A percentile compares a stretch with the other conserved stretches of the same genome.
Conservation (phyloP, 2,888 invertebrate genomes). For the Sepioteuthis lessoniana region DNA sequence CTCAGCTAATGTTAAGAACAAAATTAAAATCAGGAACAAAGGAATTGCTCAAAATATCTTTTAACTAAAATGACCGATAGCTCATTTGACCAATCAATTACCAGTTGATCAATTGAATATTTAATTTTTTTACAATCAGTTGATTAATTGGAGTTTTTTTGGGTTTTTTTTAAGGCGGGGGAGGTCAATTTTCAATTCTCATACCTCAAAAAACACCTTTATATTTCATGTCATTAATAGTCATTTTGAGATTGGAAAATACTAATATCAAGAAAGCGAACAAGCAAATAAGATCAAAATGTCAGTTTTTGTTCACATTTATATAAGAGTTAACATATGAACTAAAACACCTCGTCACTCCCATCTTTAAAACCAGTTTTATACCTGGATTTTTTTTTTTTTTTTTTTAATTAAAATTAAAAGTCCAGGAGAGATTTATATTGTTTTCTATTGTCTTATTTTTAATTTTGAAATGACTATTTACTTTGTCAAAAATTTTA, state of each 20-base stretch:
- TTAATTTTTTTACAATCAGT: background rate
- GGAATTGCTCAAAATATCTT: background rate
- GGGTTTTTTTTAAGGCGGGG: background rate
- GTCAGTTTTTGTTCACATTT: background rate
- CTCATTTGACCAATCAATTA: background rate
- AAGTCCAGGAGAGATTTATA: background rate
- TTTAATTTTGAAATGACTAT: background rate
- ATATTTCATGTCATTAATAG: background rate
- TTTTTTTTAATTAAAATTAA: background rate
- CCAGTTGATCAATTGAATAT: background rate
- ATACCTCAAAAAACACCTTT: background rate
- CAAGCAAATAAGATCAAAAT: background rate
- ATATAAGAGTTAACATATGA: background rate
- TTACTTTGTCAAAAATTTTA: background rate
- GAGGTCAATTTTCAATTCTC: background rate
- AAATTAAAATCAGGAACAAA: background rate
- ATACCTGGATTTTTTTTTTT: background rate
- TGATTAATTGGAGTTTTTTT: background rate
- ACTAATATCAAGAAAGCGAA: background rate
- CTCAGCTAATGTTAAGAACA: slow-evolving; percentile 24
- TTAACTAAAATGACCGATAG: background rate
- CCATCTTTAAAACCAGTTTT: background rate
- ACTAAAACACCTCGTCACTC: background rate
- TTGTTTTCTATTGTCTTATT: background rate
- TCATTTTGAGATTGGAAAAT: background rate